Conservation (phyloP, 1,140 invertebrate species). For the Plectus sambesii region DNA sequence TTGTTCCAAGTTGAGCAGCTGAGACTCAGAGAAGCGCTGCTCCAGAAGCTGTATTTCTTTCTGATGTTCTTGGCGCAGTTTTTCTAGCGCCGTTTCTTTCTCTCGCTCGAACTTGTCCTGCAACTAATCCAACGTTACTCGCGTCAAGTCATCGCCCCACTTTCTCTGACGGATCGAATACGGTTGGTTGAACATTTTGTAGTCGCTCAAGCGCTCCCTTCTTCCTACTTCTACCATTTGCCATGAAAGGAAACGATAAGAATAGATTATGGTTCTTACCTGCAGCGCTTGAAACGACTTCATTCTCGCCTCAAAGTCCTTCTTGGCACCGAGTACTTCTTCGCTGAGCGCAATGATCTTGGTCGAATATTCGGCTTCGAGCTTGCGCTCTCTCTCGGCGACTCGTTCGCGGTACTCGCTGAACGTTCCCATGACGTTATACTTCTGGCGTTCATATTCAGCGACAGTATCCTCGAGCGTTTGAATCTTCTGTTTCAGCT, state of each 20-base stretch:
- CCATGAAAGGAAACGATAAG: neutral
- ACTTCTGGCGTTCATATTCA: constrained; percentile 44
- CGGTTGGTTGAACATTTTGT: no score
- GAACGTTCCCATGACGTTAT: constrained; percentile 43
- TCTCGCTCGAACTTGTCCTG: constrained; percentile 44
- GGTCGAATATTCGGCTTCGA: constrained; percentile 42
- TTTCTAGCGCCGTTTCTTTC: constrained; percentile 43
- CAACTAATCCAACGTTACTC: constrained; percentile 9
- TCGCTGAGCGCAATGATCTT: constrained; percentile 45
- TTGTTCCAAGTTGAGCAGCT: constrained; percentile 41
- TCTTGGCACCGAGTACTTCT: constrained; percentile 41
- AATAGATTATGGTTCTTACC: no score
- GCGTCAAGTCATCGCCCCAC: neutral
- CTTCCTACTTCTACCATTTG: neutral
- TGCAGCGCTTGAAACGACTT: constrained; percentile 43
- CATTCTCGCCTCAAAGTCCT: constrained; percentile 43
- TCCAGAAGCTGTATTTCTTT: constrained; percentile 42
- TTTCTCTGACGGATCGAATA: no score
- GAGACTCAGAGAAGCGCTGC: constrained; percentile 39
- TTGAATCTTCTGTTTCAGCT: constrained; percentile 40
- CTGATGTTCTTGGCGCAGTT: constrained; percentile 42
- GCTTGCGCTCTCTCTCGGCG: constrained; percentile 38
- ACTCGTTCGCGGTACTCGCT: constrained; percentile 42
- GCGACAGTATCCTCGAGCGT: constrained; percentile 42
- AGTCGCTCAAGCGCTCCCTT: neutral